Percentiles rank a stretch among this genome's conserved stretches.
phyloP scores from a whole-genome alignment of 2,113 vertebrate genomes.

The Entelurus aequoreus region DNA sequence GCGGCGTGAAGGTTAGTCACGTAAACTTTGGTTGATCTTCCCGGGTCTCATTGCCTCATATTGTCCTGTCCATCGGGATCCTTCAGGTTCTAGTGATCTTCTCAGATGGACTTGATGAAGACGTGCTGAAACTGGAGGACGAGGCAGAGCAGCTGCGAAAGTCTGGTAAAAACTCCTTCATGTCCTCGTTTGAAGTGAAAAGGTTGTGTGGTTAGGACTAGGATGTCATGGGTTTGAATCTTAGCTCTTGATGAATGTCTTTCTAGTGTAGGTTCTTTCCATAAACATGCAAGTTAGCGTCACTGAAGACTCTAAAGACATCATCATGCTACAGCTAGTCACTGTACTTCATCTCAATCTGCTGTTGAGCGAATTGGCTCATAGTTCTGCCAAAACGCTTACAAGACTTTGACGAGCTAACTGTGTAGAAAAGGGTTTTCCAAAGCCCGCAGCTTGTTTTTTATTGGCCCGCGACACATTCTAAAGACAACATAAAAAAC shows the following conservation, averaged over 20 bases:
- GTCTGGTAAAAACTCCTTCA: slow-evolving; percentile 58
- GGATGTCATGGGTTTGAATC: background rate
- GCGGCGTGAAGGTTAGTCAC: slow-evolving; percentile 62
- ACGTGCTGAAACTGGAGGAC: slow-evolving; percentile 62
- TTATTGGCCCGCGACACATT: no score
- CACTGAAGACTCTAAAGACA: no score
- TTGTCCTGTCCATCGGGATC: background rate
- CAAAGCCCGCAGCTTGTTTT: no score
- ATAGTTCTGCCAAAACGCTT: no score
- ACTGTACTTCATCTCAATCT: no score
- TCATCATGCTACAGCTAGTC: no score
- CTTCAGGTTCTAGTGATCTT: slow-evolving; percentile 81
- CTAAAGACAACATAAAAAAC: no score
- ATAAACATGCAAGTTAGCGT: no score
- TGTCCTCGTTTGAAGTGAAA: background rate
- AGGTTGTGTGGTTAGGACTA: background rate
- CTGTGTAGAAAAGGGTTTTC: no score
- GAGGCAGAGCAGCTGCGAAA: slow-evolving; percentile 59
- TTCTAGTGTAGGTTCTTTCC: background rate
- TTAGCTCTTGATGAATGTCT: background rate
- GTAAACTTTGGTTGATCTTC: no score
- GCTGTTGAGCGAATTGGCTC: no score
- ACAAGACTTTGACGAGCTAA: no score
- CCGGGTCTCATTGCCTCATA: background rate
- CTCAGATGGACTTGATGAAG: slow-evolving; percentile 80